phyloP scores from a whole-genome alignment of 1,140 invertebrate species.

The Aphis gossypii region DNA sequence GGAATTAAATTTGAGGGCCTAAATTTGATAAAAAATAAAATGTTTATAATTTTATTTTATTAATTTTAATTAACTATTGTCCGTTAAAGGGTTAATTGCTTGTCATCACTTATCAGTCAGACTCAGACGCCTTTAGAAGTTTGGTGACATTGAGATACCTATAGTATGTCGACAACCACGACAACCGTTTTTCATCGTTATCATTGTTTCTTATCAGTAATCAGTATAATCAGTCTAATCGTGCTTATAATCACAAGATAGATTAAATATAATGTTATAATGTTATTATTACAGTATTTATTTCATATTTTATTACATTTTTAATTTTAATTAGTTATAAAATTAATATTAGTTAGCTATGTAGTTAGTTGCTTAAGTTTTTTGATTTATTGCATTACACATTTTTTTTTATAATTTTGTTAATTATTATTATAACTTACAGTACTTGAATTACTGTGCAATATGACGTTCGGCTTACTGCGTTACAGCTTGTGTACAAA shows the following conservation, averaged over 20 bases:
- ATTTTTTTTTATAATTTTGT: not conserved
- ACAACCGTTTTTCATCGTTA: not conserved
- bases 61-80: too few species aligned
- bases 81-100: too few species aligned
- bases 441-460: not conserved
- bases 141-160: too few species aligned
- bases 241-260: too few species aligned
- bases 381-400: too few species aligned
- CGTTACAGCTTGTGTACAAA: slow-evolving; percentile 14
- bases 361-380: not conserved
- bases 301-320: not conserved
- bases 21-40: too few species aligned
- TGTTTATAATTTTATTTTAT: too few species aligned
- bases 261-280: too few species aligned
- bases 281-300: not conserved
- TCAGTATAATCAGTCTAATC: not conserved
- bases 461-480: slow-evolving; percentile 44
- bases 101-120: too few species aligned
- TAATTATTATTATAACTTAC: not conserved
- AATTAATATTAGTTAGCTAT: not conserved
- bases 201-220: not conserved
- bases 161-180: too few species aligned
- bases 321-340: not conserved
- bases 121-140: too few species aligned
- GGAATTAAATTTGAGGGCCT: too few species aligned